Evolutionary conservation across 2,888 invertebrate species (phyloP), one percentile per base, ranked within the genome.

Genomic region (Rotaria sp.): DNA sequence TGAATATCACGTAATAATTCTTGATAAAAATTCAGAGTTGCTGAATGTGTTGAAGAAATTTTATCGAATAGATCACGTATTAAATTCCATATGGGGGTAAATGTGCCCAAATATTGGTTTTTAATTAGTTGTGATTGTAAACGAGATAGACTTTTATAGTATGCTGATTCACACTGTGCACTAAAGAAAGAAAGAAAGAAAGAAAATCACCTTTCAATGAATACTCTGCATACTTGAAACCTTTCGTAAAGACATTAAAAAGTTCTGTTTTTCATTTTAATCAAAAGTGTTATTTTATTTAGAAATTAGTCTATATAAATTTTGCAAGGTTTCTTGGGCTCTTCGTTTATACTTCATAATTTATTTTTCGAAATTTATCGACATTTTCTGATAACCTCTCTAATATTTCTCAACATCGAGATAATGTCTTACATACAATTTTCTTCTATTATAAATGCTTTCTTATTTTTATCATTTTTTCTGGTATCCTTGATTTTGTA

Each of bases 1-100:
- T 86, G 86, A 75, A 86, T 41, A 38, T 86, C 86, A 38, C 52
- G 59, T 30, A 85, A 41, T 52, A 86, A 38, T 18, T 86, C 86
- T 45, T 86, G 86, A 35, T 85, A 35, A 15, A 57, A n/a, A 26
- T 85, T 75, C 24, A 57, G 67, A 13, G 80, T 48, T 26, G 18
- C 45, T 26, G 41, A 2, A 50, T 85, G 86, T 11, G 85, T n/a
- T 24, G 80, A 18, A 45, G 86, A 75, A 11, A 85, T 59, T 74
- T 80, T 85, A 30, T 86, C 86, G 10, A 80, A 59, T 21, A 85
- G 26, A 18, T 86, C 86, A 10, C 85, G 52, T 26, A 86, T n/a
- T 38, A 85, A 48, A n/a, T 74, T 55, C 86, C 86, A 86, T 59
- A 84, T 57, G 15, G 86, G 86, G 41, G 74, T 41, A 24, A 86